phyloP scores from a whole-genome alignment of 2,888 invertebrate genomes.

The Chloroclystis v-ata region DNA sequence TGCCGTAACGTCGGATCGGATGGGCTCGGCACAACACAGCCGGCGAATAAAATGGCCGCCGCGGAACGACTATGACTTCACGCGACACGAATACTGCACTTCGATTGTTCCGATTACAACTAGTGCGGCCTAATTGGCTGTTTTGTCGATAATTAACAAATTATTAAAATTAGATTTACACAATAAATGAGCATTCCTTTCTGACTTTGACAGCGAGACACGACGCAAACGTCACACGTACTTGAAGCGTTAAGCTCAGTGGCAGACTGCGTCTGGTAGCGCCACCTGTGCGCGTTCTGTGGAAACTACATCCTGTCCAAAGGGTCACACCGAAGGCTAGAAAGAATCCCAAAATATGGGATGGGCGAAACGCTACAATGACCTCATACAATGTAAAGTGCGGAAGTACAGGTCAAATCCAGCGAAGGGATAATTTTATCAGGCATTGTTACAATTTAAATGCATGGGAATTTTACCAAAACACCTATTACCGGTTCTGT shows the following conservation, averaged over 20 bases:
- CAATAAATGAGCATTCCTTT: conserved; percentile 50
- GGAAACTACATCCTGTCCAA: conserved; percentile 52
- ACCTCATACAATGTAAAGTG: conserved; percentile 50
- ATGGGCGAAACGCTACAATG: conserved; percentile 67
- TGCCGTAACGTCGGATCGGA: conserved; percentile 55
- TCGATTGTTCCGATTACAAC: conserved; percentile 36
- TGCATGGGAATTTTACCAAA: conserved; percentile 36
- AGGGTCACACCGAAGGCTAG: conserved; percentile 47
- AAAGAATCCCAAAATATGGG: conserved; percentile 58
- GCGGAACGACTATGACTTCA: conserved; percentile 59
- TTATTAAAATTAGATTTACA: conserved; percentile 44
- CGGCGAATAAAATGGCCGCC: conserved; percentile 78
- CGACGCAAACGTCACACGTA: conserved; percentile 63
- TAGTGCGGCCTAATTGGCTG: conserved; percentile 34
- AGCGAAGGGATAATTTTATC: conserved; percentile 42
- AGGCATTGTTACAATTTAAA: conserved; percentile 32
- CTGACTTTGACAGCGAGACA: conserved; percentile 62
- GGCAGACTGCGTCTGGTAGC: conserved; percentile 52
- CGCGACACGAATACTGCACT: conserved; percentile 45
- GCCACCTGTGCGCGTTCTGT: conserved; percentile 62
- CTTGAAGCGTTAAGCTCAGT: conserved; percentile 42
- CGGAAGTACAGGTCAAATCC: conserved; percentile 55
- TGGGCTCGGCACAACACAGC: conserved; percentile 74
- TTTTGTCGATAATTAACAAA: conserved; percentile 36
- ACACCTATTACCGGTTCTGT: conserved; percentile 9